Conservation (phyloP, 92 coral and sea anemone genomes). For the Hydrozoanthus gracilis region DNA sequence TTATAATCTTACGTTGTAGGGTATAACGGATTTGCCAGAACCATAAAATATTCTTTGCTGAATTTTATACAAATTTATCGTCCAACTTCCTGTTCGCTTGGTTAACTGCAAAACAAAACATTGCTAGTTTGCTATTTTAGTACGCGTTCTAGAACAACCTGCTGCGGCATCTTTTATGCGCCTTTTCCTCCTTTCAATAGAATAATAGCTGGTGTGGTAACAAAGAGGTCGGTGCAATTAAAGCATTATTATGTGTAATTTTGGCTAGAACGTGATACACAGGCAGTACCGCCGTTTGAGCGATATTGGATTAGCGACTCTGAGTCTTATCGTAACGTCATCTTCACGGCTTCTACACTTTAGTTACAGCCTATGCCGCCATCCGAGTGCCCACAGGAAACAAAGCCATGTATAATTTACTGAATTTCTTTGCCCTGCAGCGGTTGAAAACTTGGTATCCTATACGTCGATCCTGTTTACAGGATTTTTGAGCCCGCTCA, state of each 20-base stretch:
- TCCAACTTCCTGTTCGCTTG: neutral
- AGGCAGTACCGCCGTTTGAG: slow-evolving; percentile 13
- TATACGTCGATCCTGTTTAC: neutral
- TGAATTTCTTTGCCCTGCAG: slow-evolving; percentile 27
- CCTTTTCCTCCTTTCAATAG: neutral
- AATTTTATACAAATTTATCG: neutral
- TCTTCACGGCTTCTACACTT: slow-evolving; percentile 17
- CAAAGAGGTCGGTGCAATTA: neutral
- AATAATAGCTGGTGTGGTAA: neutral
- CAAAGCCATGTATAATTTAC: slow-evolving; percentile 16
- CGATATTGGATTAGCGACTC: slow-evolving; percentile 15
- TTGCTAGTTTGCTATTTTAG: neutral
- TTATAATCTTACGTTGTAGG: no score
- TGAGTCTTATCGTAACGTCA: neutral
- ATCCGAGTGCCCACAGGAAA: neutral
- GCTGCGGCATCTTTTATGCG: slow-evolving; percentile 12
- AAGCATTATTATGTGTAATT: slow-evolving; percentile 7
- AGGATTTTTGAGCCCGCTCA: neutral
- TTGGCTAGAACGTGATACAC: neutral
- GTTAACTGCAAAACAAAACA: slow-evolving; percentile 4
- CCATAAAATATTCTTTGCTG: neutral
- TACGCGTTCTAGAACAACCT: neutral
- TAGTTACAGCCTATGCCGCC: neutral
- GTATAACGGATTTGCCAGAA: neutral
- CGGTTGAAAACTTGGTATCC: neutral